Evolutionary conservation across 2,888 invertebrate species (phyloP).

Genomic region (Mythimna loreyi): DNA sequence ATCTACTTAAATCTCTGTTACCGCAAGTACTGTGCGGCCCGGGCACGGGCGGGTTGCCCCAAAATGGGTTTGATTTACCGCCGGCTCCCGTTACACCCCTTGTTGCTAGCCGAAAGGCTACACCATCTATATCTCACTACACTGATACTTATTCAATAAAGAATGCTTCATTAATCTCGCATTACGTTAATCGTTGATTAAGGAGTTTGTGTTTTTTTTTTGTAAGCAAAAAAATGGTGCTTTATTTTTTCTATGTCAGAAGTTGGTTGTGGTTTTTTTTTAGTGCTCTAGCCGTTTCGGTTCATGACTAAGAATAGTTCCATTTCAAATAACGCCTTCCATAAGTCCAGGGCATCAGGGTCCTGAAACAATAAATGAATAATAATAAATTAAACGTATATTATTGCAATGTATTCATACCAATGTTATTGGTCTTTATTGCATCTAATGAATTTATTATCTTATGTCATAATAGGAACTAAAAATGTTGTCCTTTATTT

Average conservation of each 20-base stretch:
- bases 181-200: constrained; percentile 25
- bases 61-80: constrained; percentile 72
- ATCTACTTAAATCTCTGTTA: constrained; percentile 41
- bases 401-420: too few relatives aligned
- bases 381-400: too few relatives aligned
- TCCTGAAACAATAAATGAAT: too few relatives aligned
- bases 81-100: constrained; percentile 75
- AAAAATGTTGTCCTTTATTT: neutral
- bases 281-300: too few relatives aligned
- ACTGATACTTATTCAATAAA: constrained; percentile 59
- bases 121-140: constrained; percentile 27
- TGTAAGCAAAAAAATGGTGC: too few relatives aligned
- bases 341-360: too few relatives aligned
- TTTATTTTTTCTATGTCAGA: too few relatives aligned
- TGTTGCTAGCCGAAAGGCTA: constrained; percentile 62
- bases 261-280: too few relatives aligned
- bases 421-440: too few relatives aligned
- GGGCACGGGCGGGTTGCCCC: constrained; percentile 35
- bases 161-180: constrained; percentile 19
- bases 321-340: too few relatives aligned
- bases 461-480: neutral
- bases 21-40: constrained; percentile 18
- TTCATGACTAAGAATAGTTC: too few relatives aligned
- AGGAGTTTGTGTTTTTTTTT: too few relatives aligned
- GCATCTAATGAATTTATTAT: neutral